Evolutionary conservation across 2,113 vertebrate genomes (phyloP).

Genomic region (Sakesphorus luctuosus): DNA sequence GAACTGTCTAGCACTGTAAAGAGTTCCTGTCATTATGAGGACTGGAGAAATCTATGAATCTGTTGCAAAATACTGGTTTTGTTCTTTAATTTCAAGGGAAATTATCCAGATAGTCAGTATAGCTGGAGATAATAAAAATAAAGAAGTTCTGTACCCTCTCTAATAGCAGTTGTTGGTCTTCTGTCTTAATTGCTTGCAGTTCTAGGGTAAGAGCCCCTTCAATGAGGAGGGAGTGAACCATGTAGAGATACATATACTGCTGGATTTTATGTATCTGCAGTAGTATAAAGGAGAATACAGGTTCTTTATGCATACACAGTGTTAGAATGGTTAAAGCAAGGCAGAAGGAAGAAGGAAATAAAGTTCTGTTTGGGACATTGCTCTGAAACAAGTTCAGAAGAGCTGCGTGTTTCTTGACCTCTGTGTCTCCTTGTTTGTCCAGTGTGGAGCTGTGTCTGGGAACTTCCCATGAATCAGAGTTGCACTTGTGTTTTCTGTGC

Average conservation of each 20-base stretch:
- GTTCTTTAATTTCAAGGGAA: not conserved
- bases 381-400: not conserved
- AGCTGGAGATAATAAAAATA: not conserved
- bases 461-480: not conserved
- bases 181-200: not conserved
- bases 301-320: not conserved
- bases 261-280: too few species aligned
- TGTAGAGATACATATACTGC: not conserved
- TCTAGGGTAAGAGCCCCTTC: not conserved
- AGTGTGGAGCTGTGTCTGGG: not conserved
- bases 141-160: not conserved
- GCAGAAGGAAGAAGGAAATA: not conserved
- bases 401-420: not conserved
- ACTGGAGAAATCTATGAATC: not conserved
- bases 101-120: not conserved
- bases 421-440: not conserved
- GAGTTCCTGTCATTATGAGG: not conserved
- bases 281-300: not conserved
- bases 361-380: not conserved
- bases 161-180: not conserved
- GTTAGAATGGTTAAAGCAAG: not conserved
- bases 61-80: not conserved
- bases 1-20: not conserved
- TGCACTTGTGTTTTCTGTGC: not conserved
- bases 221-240: not conserved